phyloP scores from a whole-genome alignment of 2,113 vertebrate genomes.

The Amblyopsis rosae region DNA sequence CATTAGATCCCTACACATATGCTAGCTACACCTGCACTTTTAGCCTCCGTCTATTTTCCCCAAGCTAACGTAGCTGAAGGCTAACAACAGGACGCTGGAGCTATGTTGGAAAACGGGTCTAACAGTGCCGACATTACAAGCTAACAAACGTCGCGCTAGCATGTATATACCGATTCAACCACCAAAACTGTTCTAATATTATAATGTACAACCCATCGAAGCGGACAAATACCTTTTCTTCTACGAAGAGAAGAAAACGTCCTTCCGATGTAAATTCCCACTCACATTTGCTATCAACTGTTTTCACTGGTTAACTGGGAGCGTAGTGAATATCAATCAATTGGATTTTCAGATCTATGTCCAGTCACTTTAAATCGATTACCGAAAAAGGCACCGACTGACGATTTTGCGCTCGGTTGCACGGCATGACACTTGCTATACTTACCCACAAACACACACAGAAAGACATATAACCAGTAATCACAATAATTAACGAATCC shows the following conservation, averaged over 20 bases:
- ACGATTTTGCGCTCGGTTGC: background rate
- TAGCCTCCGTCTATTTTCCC: constrained; percentile 45
- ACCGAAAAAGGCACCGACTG: constrained; percentile 17
- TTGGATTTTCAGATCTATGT: constrained; percentile 63
- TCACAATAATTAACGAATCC: no score
- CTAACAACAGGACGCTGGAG: constrained; percentile 70
- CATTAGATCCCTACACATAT: constrained; percentile 31
- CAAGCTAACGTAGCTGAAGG: constrained; percentile 47
- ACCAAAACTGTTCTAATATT: background rate
- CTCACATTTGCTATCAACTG: constrained; percentile 59
- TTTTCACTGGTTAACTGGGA: constrained; percentile 72
- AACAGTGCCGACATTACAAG: constrained; percentile 63
- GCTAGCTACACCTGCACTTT: constrained; percentile 36
- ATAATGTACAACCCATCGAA: background rate
- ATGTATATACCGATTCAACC: background rate
- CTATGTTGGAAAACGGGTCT: constrained; percentile 65
- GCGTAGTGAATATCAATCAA: constrained; percentile 73
- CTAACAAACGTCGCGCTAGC: constrained; percentile 36
- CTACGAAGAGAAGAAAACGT: constrained; percentile 30
- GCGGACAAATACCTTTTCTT: constrained; percentile 34
- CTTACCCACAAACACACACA: accelerated
- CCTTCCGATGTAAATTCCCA: constrained; percentile 65
- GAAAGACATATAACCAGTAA: no score
- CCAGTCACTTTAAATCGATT: constrained; percentile 48
- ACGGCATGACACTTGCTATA: accelerated